Evolutionary conservation across 2,797 vertebrate genomes (phyloP).

Genomic region (Pterois miles): DNA sequence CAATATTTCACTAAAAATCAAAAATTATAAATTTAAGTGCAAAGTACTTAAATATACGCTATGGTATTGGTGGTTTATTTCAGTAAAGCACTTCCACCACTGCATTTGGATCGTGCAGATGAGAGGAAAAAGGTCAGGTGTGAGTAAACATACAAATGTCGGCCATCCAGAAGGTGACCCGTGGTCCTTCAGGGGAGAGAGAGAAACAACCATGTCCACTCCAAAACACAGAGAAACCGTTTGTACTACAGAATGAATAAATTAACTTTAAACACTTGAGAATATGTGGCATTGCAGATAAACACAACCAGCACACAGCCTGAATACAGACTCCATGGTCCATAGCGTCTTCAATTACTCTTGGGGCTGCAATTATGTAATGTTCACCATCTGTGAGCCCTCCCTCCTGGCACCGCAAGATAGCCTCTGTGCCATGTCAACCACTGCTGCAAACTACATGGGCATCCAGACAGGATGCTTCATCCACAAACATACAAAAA

Average conservation of each 20-base stretch:
- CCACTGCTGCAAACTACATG: slow-evolving; percentile 41
- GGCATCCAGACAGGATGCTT: slow-evolving; percentile 38
- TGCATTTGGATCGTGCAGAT: slow-evolving; percentile 18
- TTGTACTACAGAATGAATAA: slow-evolving; percentile 2
- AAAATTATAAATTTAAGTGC: no score
- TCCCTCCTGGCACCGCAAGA: slow-evolving; percentile 43
- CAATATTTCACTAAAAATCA: not conserved
- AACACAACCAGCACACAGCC: slow-evolving; percentile 50
- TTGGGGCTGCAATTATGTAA: slow-evolving; percentile 80
- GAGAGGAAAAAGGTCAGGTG: slow-evolving; percentile 43
- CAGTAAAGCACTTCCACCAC: not conserved
- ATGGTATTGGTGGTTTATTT: not conserved
- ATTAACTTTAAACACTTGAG: slow-evolving; percentile 11
- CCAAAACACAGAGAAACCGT: not conserved
- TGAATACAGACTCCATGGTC: slow-evolving; percentile 65
- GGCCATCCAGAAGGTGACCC: slow-evolving; percentile 48
- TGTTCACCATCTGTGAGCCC: slow-evolving; percentile 77
- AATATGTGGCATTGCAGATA: slow-evolving; percentile 27
- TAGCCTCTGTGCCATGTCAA: slow-evolving; percentile 61
- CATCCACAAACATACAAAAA: slow-evolving; percentile 39
- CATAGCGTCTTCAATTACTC: slow-evolving; percentile 74
- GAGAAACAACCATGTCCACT: not conserved
- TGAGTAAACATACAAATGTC: slow-evolving; percentile 41
- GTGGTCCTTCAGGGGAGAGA: slow-evolving; percentile 3
- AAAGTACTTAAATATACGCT: not conserved